phyloP scores from a whole-genome alignment of 2,888 invertebrate genomes.

The Tortrix viridana region DNA sequence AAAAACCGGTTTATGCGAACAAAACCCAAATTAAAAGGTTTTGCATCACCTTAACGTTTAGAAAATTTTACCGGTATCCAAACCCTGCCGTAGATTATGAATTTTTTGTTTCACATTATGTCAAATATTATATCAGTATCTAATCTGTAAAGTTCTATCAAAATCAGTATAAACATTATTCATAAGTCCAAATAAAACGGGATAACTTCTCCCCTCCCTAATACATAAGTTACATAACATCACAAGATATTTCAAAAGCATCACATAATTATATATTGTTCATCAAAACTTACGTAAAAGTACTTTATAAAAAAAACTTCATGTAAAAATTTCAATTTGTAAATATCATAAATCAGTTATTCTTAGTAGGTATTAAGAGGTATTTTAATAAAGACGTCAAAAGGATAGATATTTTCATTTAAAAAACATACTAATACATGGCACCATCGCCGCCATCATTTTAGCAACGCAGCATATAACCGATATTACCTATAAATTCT shows the following conservation, averaged over 20 bases:
- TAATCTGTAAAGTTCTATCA: neutral
- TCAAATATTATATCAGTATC: neutral
- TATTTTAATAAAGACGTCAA: no score
- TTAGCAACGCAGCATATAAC: no score
- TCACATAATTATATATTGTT: neutral
- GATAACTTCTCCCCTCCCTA: neutral
- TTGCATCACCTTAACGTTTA: no score
- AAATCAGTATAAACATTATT: neutral
- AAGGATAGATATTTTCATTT: no score
- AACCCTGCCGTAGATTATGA: no score
- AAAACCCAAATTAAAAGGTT: no score
- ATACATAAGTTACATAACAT: neutral
- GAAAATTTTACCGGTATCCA: no score
- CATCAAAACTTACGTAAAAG: neutral
- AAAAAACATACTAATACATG: no score
- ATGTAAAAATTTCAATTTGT: neutral
- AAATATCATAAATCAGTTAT: conserved; percentile 1
- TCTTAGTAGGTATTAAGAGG: neutral
- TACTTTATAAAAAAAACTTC: conserved; percentile 2
- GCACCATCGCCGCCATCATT: no score
- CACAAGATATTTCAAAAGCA: neutral
- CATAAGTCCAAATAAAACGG: neutral
- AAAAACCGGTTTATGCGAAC: no score
- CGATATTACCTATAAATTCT: no score
- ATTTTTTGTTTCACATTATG: neutral